Conservation (phyloP, 2,888 invertebrate genomes). For the Halocaridina rubra region DNA sequence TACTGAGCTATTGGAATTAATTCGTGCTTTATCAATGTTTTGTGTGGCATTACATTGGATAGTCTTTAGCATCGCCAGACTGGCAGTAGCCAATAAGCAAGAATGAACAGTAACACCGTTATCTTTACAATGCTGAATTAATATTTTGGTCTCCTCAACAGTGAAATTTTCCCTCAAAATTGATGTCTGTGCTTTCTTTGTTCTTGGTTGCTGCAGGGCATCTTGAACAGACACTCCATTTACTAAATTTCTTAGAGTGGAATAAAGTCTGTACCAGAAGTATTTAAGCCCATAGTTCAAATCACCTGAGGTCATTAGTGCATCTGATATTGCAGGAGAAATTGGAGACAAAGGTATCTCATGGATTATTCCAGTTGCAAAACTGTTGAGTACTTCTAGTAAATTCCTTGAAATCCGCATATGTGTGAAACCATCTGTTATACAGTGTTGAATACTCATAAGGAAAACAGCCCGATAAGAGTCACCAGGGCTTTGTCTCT, state of each 20-base stretch:
- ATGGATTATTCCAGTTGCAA: background rate
- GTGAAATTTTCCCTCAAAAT: slow-evolving; percentile 20
- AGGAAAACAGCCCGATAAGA: slow-evolving; percentile 16
- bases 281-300: slow-evolving; percentile 2
- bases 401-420: slow-evolving; percentile 35
- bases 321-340: background rate
- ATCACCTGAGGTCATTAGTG: background rate
- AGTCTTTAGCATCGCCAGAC: slow-evolving; percentile 24
- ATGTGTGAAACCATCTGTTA: slow-evolving; percentile 41
- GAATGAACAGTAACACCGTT: slow-evolving; percentile 36
- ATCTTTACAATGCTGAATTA: slow-evolving; percentile 22
- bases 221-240: slow-evolving; percentile 30
- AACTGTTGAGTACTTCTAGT: slow-evolving; percentile 28
- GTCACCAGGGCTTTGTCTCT: background rate
- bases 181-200: background rate
- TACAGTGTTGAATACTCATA: slow-evolving; percentile 32
- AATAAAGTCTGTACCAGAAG: slow-evolving; percentile 7
- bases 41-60: background rate
- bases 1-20: slow-evolving; percentile 22
- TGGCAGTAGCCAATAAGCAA: slow-evolving; percentile 19
- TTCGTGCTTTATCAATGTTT: background rate
- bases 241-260: slow-evolving; percentile 23
- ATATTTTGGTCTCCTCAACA: slow-evolving; percentile 4
- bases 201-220: slow-evolving; percentile 15
- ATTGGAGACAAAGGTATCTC: background rate